Percentiles rank a stretch among this genome's conserved stretches.
Conservation (phyloP, 2,797 vertebrate species). For the Megaceryle alcyon region DNA sequence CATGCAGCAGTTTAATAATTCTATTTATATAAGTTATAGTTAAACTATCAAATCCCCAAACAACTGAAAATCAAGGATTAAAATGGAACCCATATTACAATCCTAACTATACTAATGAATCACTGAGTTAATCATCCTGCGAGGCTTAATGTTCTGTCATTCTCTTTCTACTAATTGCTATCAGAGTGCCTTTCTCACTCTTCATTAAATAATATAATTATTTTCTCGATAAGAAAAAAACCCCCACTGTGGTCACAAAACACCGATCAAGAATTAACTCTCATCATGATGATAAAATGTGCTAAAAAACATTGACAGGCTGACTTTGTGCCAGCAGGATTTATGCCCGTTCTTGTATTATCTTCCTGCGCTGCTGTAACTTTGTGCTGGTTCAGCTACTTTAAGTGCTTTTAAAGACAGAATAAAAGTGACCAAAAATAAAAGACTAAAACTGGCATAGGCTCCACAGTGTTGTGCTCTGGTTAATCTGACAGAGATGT, state of each 20-base stretch:
- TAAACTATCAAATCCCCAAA: background rate
- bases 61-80: background rate
- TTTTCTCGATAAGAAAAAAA: background rate
- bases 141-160: background rate
- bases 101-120: background rate
- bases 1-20: background rate
- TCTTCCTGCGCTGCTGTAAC: background rate
- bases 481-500: background rate
- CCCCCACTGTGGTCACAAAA: background rate
- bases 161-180: background rate
- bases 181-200: background rate
- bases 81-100: background rate
- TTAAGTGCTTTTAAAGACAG: background rate
- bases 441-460: background rate
- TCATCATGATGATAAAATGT: background rate
- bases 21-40: background rate
- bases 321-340: background rate
- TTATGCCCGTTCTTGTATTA: background rate
- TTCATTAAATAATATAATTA: background rate
- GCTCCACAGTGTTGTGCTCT: background rate
- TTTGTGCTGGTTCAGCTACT: background rate
- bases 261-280: background rate
- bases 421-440: background rate
- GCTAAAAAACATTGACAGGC: background rate
- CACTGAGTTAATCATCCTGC: background rate